Conservation (phyloP, 1,140 invertebrate species). For the Aphaenogaster floridana region DNA sequence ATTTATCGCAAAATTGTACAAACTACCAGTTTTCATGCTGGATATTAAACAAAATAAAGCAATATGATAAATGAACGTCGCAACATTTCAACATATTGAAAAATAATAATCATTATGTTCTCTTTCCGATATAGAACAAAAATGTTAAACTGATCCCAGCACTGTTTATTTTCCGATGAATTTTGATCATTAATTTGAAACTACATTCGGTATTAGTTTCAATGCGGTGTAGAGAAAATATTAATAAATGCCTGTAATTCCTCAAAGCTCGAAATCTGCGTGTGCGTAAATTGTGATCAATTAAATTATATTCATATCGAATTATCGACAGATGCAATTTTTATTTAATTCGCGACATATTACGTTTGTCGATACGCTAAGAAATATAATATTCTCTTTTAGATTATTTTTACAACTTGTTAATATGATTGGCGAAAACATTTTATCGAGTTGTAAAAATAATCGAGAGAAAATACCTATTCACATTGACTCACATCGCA, state of each 20-base stretch:
- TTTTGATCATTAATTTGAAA: conserved; percentile 29
- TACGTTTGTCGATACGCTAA: neutral
- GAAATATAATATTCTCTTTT: conserved; percentile 9
- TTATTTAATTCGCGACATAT: conserved; percentile 20
- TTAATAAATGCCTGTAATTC: conserved; percentile 30
- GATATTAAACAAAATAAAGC: conserved; percentile 21
- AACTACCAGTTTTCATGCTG: conserved; percentile 39
- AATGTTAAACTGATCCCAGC: conserved; percentile 29
- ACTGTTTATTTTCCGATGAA: conserved; percentile 23
- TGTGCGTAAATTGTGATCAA: neutral
- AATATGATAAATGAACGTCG: conserved; percentile 36
- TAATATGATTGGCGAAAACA: neutral
- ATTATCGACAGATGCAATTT: conserved; percentile 27
- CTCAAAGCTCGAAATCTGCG: neutral
- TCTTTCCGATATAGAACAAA: neutral
- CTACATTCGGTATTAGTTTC: neutral
- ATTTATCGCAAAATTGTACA: conserved; percentile 48
- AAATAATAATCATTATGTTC: conserved; percentile 36
- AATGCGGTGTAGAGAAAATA: neutral
- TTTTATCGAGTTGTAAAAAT: conserved; percentile 10
- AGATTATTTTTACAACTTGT: neutral
- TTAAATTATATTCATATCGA: conserved; percentile 6
- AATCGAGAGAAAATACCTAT: neutral
- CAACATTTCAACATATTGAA: conserved; percentile 17
- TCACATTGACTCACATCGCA: no score